phyloP scores from a whole-genome alignment of 2,113 vertebrate species.

The Zootoca vivipara region DNA sequence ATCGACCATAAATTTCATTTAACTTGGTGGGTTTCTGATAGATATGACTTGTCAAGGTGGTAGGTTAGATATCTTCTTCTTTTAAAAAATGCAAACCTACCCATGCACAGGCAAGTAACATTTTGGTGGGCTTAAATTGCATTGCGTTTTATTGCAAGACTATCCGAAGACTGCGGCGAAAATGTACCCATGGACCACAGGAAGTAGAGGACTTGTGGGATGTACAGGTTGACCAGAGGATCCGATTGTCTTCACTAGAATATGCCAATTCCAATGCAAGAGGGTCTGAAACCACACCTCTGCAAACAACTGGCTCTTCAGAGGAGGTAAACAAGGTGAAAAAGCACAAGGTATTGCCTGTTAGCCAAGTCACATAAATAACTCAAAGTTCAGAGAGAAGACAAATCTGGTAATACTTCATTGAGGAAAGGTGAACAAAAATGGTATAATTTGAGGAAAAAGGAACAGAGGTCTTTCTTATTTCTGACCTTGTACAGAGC shows the following conservation, averaged over 20 bases:
- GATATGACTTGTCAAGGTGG: neutral
- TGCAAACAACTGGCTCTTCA: rapidly evolving
- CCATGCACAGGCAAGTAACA: no score
- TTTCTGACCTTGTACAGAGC: no score
- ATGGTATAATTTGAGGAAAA: no score
- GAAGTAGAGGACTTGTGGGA: neutral
- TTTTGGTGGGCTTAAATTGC: neutral
- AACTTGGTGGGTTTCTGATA: neutral
- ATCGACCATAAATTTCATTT: neutral
- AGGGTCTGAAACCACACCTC: neutral
- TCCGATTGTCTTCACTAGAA: neutral
- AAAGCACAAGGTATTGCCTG: neutral
- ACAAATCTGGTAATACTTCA: no score
- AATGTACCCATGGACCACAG: neutral
- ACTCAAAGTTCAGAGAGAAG: no score
- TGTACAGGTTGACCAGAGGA: no score
- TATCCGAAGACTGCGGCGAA: neutral
- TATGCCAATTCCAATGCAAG: no score
- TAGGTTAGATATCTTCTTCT: neutral
- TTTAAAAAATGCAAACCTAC: neutral
- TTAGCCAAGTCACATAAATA: no score
- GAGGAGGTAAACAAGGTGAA: neutral
- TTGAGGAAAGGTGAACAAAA: no score
- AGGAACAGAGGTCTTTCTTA: no score
- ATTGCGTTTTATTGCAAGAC: neutral